Conservation (phyloP, 2,113 vertebrate species). For the Galemys pyrenaicus region DNA sequence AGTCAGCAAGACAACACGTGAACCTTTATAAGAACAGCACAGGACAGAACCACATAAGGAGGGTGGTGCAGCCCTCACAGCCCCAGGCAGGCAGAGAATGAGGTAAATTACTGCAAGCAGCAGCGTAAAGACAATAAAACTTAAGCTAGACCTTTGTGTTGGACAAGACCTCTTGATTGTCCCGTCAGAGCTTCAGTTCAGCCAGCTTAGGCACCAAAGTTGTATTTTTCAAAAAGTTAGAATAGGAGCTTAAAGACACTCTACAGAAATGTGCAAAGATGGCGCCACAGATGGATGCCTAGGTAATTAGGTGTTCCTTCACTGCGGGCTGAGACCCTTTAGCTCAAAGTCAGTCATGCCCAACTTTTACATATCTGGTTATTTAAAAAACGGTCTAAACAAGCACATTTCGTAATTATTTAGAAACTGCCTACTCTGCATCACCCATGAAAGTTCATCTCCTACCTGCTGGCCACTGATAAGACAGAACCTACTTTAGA, state of each 20-base stretch:
- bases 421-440: not conserved
- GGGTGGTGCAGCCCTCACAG: rapidly evolving
- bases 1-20: not conserved
- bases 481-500: not conserved
- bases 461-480: not conserved
- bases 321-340: not conserved
- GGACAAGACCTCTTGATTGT: not conserved
- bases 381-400: not conserved
- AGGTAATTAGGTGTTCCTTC: not conserved
- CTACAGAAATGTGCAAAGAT: not conserved
- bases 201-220: not conserved
- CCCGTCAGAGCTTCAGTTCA: not conserved
- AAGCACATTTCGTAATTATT: not conserved
- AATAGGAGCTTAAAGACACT: too few relatives aligned
- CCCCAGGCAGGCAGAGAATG: not conserved
- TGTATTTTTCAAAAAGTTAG: not conserved
- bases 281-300: not conserved
- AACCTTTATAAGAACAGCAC: not conserved
- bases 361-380: not conserved
- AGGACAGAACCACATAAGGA: not conserved
- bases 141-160: not conserved
- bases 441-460: not conserved
- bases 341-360: not conserved
- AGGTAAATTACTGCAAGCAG: rapidly evolving
- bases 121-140: not conserved